Evolutionary conservation across 2,797 vertebrate genomes (phyloP).

Genomic region (Lithobates pipiens): DNA sequence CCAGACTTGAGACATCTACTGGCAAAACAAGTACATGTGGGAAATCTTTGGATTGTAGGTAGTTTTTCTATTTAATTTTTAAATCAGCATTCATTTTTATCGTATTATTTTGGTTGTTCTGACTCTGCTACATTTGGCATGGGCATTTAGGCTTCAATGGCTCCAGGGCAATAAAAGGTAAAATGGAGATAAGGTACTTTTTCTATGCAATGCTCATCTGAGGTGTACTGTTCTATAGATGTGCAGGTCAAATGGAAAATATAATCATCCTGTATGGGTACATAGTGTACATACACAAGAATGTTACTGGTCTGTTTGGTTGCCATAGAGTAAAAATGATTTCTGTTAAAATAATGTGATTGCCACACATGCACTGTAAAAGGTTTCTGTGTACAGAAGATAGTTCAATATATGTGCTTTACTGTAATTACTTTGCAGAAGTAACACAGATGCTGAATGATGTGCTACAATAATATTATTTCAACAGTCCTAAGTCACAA

Average conservation of each 20-base stretch:
- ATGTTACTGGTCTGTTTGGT: not conserved
- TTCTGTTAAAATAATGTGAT: not conserved
- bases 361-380: slow-evolving; percentile 4
- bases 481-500: slow-evolving; percentile 2
- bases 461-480: slow-evolving; percentile 10
- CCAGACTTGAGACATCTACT: too few relatives aligned
- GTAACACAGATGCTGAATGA: slow-evolving; percentile 2
- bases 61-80: too few relatives aligned
- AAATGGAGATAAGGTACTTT: too few relatives aligned
- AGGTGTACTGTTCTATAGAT: too few relatives aligned
- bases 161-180: too few relatives aligned
- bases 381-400: not conserved
- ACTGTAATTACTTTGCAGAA: not conserved
- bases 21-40: too few relatives aligned
- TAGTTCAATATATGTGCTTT: not conserved
- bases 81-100: too few relatives aligned
- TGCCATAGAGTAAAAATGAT: not conserved
- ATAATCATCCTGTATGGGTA: not conserved
- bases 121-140: too few relatives aligned
- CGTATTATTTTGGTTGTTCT: too few relatives aligned
- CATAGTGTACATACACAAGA: not conserved
- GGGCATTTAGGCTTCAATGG: too few relatives aligned
- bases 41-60: too few relatives aligned
- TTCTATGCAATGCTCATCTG: too few relatives aligned
- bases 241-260: not conserved